Evolutionary conservation across 23 tunicate species (phyloP).

Genomic region (Halocynthia aurantium): DNA sequence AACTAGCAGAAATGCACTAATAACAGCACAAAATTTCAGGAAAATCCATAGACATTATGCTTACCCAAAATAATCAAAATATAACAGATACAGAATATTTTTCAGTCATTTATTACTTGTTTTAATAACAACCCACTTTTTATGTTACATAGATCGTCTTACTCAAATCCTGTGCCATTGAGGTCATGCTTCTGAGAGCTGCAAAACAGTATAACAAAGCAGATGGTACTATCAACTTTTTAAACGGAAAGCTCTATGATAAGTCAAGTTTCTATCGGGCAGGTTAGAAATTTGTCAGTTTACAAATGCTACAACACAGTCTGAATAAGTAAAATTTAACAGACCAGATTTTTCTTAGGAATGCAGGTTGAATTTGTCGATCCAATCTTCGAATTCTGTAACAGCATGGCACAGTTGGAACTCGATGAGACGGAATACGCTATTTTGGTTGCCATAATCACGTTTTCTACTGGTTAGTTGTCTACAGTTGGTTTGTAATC

Average conservation of each 20-base stretch:
- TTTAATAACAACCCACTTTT: no score
- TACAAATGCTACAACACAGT: neutral
- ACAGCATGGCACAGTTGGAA: constrained; percentile 79
- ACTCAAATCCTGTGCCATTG: constrained; percentile 90
- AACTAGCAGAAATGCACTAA: no score
- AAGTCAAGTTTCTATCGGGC: constrained; percentile 82
- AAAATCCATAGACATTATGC: no score
- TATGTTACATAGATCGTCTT: constrained; percentile 48
- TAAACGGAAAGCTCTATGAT: constrained; percentile 83
- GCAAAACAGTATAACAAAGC: constrained; percentile 86
- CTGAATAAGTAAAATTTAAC: neutral
- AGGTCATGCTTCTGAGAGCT: constrained; percentile 88
- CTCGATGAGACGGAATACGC: constrained; percentile 91
- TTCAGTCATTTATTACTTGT: neutral
- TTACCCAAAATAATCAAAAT: no score
- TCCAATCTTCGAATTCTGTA: constrained; percentile 88
- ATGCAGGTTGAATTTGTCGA: constrained; percentile 93
- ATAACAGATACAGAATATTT: no score
- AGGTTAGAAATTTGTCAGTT: constrained; percentile 29
- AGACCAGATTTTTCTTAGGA: constrained; percentile 20
- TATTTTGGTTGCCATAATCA: constrained; percentile 74
- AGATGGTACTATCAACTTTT: constrained; percentile 62
- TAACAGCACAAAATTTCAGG: no score
- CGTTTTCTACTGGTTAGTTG: constrained; percentile 71
- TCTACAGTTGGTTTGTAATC: neutral